Conservation (phyloP, 2,797 vertebrate species). For the Gymnoscopelus braueri region DNA sequence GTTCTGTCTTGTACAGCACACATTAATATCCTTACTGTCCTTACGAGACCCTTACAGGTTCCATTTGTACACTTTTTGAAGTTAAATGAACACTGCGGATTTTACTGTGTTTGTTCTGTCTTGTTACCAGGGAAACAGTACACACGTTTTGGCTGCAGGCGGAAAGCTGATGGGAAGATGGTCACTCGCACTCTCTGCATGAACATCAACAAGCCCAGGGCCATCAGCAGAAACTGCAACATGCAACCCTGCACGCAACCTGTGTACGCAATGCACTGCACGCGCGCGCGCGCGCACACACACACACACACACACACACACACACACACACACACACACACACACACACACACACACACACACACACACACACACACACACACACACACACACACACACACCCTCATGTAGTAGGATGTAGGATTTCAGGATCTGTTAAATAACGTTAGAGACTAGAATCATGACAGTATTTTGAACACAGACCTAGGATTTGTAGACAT, state of each 20-base stretch:
- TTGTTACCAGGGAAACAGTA: conserved; percentile 89
- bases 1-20: too few relatives aligned
- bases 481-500: too few relatives aligned
- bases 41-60: too few relatives aligned
- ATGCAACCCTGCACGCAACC: conserved; percentile 89
- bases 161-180: conserved; percentile 93
- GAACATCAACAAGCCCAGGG: conserved; percentile 87
- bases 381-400: neutral
- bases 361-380: conserved; percentile 1
- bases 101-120: conserved; percentile 9
- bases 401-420: neutral
- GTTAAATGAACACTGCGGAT: neutral
- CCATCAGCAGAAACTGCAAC: conserved; percentile 93
- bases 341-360: neutral
- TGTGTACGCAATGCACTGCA: conserved; percentile 74
- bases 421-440: too few relatives aligned
- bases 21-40: too few relatives aligned
- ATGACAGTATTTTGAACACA: too few relatives aligned
- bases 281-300: neutral
- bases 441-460: too few relatives aligned
- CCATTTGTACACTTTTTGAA: too few relatives aligned
- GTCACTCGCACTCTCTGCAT: conserved; percentile 90
- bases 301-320: neutral
- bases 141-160: conserved; percentile 95
- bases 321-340: neutral